Evolutionary conservation across 2,797 vertebrate species (phyloP), one percentile per base, ranked within the genome.

Genomic region (Emys orbicularis): DNA sequence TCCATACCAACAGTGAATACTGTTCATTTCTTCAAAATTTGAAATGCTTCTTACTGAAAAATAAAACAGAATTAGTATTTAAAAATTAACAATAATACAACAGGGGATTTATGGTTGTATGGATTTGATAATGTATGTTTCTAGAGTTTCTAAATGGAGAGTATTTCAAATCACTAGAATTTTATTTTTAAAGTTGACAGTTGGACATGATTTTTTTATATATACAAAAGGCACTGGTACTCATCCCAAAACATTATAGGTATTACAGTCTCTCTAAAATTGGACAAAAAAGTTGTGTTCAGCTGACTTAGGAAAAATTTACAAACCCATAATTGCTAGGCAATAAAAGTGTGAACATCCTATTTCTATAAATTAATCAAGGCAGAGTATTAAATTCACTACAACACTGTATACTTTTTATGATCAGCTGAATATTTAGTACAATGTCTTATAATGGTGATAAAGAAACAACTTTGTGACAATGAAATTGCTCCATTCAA

Each of bases 211-310:
- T 59, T 94, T 93, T 96, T 93, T 56, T 93, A 37, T 89, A 65
- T 95, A 85, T 95, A 94, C 27, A 81, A 92, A 84, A 90, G 85
- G 90, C 52, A 59, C 13, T 92, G 54, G 29, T 93, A 89, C 84
- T 93, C 94, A 95, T 96, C 54, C 92, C 93, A 11, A 93, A 83
- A 89, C 53, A 97, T 87, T 79, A 59, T 94, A 87, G 6, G 2
- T 96, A 93, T 93, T 95, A 95, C 97, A 88, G 91, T 50, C 3
- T 94, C 90, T 96, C 54, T 53, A 50, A 95, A 84, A 83, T 77
- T 97, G 27, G 86, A 79, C 96, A 37, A 86, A 88, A 95, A 96
- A 79, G 76, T 76, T 2, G 1, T 79, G 25, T 65, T 95, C 96
- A 95, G 72, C 19, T 95, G 34, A 72, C 65, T 84, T 96, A 44